Conservation (phyloP, 2,888 invertebrate genomes). For the Poecilobothrus nobilitatus region DNA sequence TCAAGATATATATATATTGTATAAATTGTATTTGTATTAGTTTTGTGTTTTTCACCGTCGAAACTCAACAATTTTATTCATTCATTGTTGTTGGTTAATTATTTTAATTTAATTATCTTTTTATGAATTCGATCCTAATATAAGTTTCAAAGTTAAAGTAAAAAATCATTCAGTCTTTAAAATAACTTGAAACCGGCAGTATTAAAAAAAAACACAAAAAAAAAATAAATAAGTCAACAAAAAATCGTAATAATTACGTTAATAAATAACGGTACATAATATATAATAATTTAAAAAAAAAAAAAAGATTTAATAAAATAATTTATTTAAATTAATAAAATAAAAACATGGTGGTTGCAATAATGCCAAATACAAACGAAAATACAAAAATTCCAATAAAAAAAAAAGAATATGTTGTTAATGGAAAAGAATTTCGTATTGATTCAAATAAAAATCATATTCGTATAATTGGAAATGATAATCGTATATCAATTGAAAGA, state of each 20-base stretch:
- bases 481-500: conserved; percentile 36
- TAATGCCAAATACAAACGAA: conserved; percentile 3
- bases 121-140: background rate
- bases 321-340: no score
- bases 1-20: no score
- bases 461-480: conserved; percentile 39
- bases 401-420: conserved; percentile 28
- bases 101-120: no score
- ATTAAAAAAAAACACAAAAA: background rate
- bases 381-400: background rate
- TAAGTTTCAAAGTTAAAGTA: background rate
- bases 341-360: background rate
- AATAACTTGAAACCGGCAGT: background rate
- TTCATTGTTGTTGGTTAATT: background rate
- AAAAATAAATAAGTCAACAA: background rate
- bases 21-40: no score
- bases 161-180: background rate
- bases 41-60: background rate
- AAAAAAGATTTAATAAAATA: no score
- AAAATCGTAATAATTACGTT: no score
- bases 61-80: background rate
- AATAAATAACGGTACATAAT: background rate
- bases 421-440: conserved; percentile 39
- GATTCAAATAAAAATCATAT: conserved; percentile 34
- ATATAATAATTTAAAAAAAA: no score